A percentile compares a stretch with the other conserved stretches of the same genome.
Conservation (phyloP, 2,888 invertebrate species). For the Harpalus rubripes region DNA sequence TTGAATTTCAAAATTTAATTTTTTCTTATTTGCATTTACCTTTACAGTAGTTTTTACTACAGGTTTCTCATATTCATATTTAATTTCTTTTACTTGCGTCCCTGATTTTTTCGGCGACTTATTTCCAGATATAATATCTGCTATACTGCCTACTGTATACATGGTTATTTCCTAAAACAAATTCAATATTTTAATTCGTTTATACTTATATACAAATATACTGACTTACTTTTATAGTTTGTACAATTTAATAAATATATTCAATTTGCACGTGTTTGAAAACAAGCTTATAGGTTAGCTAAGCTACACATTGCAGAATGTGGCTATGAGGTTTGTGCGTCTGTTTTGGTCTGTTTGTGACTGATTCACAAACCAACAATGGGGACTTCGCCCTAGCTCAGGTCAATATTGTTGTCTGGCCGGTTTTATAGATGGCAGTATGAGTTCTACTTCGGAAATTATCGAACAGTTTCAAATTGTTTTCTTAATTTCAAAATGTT, state of each 20-base stretch:
- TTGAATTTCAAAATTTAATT: neutral
- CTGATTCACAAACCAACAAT: neutral
- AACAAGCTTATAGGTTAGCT: neutral
- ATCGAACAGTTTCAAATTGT: neutral
- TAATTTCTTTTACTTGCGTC: conserved; percentile 71
- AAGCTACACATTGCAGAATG: neutral
- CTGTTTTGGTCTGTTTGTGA: neutral
- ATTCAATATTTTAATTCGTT: neutral
- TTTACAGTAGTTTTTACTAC: neutral
- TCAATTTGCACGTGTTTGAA: neutral
- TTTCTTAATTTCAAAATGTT: too few relatives aligned
- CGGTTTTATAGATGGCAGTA: conserved; percentile 4
- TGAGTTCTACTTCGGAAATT: neutral
- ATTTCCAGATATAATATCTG: conserved; percentile 81
- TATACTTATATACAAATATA: neutral
- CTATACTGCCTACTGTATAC: conserved; percentile 80
- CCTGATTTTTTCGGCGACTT: conserved; percentile 80
- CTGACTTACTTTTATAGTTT: neutral
- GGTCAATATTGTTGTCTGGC: neutral
- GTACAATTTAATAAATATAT: neutral
- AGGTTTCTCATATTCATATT: conserved; percentile 26
- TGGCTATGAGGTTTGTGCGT: neutral
- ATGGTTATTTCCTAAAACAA: conserved; percentile 5
- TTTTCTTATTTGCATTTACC: neutral
- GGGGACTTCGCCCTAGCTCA: neutral